phyloP scores from a whole-genome alignment of 2,113 vertebrate genomes.

The Gymnogyps californianus region DNA sequence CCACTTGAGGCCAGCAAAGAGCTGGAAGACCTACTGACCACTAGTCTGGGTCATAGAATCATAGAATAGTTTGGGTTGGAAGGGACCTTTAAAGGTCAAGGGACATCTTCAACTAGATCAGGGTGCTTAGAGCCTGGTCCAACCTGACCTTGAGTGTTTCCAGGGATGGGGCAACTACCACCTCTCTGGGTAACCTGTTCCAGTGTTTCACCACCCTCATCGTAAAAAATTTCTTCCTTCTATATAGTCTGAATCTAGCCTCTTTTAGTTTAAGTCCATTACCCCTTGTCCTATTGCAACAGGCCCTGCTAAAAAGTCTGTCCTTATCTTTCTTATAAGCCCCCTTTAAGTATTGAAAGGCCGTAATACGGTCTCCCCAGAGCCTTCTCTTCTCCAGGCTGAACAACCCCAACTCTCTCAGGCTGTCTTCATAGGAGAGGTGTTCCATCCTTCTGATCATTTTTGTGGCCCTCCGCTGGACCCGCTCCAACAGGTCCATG shows the following conservation, averaged over 20 bases:
- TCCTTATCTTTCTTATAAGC: neutral
- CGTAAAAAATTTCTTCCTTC: neutral
- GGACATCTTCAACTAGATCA: neutral
- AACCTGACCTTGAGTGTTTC: neutral
- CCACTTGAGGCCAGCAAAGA: neutral
- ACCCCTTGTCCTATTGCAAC: neutral
- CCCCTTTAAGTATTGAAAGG: neutral
- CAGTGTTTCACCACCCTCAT: neutral
- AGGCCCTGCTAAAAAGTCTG: neutral
- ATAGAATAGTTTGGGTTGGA: neutral
- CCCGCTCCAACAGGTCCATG: neutral
- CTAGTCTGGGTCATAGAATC: neutral
- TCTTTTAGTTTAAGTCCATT: neutral
- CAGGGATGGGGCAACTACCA: neutral
- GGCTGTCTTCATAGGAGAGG: neutral
- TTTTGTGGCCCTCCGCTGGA: neutral
- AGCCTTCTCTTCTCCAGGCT: neutral
- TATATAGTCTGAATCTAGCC: neutral
- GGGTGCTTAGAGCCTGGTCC: accelerated
- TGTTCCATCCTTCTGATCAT: neutral
- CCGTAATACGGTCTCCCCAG: accelerated
- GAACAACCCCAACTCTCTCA: neutral
- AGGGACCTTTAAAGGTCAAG: neutral
- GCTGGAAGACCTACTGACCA: neutral
- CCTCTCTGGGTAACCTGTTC: neutral